These are phyloP conservation scores for Chamaea fasciata DNA, from an alignment of 2,113 vertebrate species.

Conservation along the genomic window DNA sequence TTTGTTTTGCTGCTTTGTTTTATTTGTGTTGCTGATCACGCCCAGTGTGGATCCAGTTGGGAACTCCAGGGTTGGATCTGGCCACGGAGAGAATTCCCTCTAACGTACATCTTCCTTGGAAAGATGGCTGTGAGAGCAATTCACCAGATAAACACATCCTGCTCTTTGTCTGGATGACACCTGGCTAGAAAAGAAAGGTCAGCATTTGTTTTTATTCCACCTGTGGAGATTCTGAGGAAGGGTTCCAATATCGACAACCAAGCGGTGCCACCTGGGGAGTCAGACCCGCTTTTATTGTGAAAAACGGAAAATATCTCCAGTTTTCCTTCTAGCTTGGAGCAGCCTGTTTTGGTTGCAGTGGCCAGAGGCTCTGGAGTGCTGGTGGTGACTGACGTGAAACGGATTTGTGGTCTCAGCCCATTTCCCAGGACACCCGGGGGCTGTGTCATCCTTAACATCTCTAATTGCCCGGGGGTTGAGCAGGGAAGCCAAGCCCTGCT, in stretches of 20 bases:
- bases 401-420: background rate
- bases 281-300: background rate
- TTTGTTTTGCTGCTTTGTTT: background rate
- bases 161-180: background rate
- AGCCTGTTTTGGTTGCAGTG: background rate
- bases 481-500: background rate
- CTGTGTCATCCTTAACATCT: constrained; percentile 28
- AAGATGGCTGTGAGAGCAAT: background rate
- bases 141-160: background rate
- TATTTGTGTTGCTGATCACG: background rate
- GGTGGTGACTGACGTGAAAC: background rate
- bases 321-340: background rate
- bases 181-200: background rate
- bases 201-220: background rate
- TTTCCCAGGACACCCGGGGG: background rate
- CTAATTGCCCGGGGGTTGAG: background rate
- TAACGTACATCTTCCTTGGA: background rate
- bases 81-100: background rate
- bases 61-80: background rate
- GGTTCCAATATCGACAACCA: background rate
- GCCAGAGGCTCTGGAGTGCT: background rate
- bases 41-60: too few relatives aligned
- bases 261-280: too few relatives aligned
- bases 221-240: background rate
- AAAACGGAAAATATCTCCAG: background rate